Percentiles rank a stretch among this genome's conserved stretches.
These are phyloP conservation scores for Trichogramma evanescens DNA, from an alignment of 2,888 invertebrate species.

Conservation along the genomic window DNA sequence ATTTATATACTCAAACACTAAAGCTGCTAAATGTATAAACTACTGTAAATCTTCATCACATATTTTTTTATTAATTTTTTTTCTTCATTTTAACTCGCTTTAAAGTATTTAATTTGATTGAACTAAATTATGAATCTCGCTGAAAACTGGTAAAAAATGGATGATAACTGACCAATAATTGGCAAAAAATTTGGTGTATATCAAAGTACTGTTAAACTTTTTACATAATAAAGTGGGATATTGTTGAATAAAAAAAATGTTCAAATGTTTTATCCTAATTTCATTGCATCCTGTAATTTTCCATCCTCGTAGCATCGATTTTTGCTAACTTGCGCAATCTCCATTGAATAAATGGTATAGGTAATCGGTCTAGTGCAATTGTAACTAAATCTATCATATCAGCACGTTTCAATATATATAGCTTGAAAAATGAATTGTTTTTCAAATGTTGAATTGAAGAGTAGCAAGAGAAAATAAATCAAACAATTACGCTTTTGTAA, in stretches of 20 bases:
- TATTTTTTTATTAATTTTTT: constrained; percentile 9
- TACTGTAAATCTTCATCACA: constrained; percentile 17
- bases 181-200: constrained; percentile 19
- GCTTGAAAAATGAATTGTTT: too few relatives aligned
- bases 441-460: too few relatives aligned
- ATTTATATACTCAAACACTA: constrained; percentile 27
- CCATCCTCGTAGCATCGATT: too few relatives aligned
- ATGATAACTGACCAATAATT: not conserved
- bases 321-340: too few relatives aligned
- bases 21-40: constrained; percentile 7
- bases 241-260: constrained; percentile 23
- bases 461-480: too few relatives aligned
- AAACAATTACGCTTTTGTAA: too few relatives aligned
- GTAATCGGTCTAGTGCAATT: too few relatives aligned
- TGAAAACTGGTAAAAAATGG: not conserved
- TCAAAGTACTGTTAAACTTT: constrained; percentile 35
- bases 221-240: constrained; percentile 35
- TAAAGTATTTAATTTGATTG: not conserved
- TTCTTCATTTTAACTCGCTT: too few relatives aligned
- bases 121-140: not conserved
- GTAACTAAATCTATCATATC: too few relatives aligned
- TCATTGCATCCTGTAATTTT: too few relatives aligned
- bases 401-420: too few relatives aligned
- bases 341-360: too few relatives aligned
- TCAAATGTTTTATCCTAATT: not conserved